These are phyloP conservation scores for Caenorhabditis brenneri DNA, from an alignment of 1,140 invertebrate species.

Conservation along the genomic window DNA sequence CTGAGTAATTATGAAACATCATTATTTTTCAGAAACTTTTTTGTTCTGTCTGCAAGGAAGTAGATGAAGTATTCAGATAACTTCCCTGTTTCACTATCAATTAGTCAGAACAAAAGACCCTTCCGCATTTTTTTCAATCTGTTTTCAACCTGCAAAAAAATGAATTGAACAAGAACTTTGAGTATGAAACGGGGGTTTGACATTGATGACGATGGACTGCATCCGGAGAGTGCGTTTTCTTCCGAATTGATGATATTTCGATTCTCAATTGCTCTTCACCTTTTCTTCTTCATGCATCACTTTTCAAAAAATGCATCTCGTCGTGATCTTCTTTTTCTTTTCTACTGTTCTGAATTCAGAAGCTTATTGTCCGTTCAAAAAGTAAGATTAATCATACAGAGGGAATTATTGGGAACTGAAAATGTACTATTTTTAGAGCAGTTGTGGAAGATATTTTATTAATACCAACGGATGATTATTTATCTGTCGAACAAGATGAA, in stretches of 20 bases:
- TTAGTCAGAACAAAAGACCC: background rate
- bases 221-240: background rate
- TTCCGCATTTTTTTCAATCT: background rate
- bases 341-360: background rate
- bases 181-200: background rate
- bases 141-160: background rate
- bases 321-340: background rate
- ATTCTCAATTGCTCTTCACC: conserved; percentile 29
- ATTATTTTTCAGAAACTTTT: background rate
- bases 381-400: background rate
- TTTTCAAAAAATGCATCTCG: background rate
- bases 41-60: background rate
- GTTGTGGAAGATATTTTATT: background rate
- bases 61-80: background rate
- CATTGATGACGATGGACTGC: background rate
- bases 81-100: background rate
- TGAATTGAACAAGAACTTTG: background rate
- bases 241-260: background rate
- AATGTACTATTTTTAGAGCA: background rate
- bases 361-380: conserved; percentile 7
- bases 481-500: conserved; percentile 19
- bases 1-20: background rate
- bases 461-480: conserved; percentile 14
- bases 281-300: background rate
- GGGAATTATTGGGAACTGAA: background rate